Base-by-base conservation (phyloP, 2,888 invertebrate genomes). In the Melinaea marsaeus region DNA sequence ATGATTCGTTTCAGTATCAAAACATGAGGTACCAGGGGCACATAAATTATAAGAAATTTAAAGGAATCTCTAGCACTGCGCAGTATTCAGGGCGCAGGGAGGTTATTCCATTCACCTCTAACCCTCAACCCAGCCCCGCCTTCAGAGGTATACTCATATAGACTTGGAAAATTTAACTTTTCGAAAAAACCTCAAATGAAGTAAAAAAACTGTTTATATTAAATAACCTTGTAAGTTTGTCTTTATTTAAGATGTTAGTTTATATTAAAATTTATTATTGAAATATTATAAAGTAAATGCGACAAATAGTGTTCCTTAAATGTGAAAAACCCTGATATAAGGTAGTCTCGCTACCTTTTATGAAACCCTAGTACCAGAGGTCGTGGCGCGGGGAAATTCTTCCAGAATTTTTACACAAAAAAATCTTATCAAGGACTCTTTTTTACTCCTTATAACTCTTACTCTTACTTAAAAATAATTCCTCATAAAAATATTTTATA, bases 351-450 rank as follows among this genome's bases (percentile, higher is more conserved):
- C 37, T 46, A 32, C 54, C 34, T 37, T 22, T 62, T 68, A 66
- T 75, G 74, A 35, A 13, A 37, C 59, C 74, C 74, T 74, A 63
- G 69, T 86, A 80, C 66, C 58, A 69, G 74, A 78, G 79, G 79
- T 80, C 78, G 79, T 68, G 67, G 69, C 74, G 81, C 80, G 84
- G 81, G 83, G 84, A 83, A 80, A 85, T 82, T 83, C 85, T 84
- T 81, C 78, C 75, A 75, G 72, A 22, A 22, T 22, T 22, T 22
- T 22, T 22, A 22, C 1, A 1, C 22, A 22, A 22, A 22, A 22
- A 22, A 22, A 22, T 22, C 22, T 22, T 22, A 22, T 22, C 22
- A 22, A 22, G 22, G 22, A 22, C 22, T 22, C 22, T 22, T 22
- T 22, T 22, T 22, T 22, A 22, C 22, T 22, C 22, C 22, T 22